phyloP scores from a whole-genome alignment of 1,140 invertebrate genomes.

The Drosophila sechellia region DNA sequence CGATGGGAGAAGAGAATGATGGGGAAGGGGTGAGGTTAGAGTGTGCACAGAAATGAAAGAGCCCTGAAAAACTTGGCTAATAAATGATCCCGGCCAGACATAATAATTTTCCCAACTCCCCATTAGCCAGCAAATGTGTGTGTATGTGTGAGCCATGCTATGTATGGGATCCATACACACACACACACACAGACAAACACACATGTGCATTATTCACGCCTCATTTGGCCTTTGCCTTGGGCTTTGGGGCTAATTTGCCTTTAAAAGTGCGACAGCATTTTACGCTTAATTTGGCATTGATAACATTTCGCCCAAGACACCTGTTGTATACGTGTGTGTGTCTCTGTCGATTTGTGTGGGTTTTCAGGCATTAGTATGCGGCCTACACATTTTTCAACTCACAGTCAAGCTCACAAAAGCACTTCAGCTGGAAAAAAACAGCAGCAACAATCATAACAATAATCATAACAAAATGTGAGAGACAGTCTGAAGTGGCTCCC shows the following conservation, averaged over 20 bases:
- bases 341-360: background rate
- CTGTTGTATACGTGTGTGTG: slow-evolving; percentile 34
- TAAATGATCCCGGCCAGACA: slow-evolving; percentile 46
- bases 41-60: background rate
- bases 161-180: background rate
- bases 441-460: slow-evolving; percentile 59
- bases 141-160: background rate
- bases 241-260: slow-evolving; percentile 54
- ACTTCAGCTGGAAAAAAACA: slow-evolving; percentile 31
- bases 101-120: slow-evolving; percentile 37
- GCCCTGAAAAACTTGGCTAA: slow-evolving; percentile 55
- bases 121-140: background rate
- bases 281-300: slow-evolving; percentile 77
- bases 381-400: slow-evolving; percentile 59
- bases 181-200: slow-evolving; percentile 1
- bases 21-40: background rate
- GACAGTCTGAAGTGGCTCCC: slow-evolving; percentile 31
- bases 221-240: slow-evolving; percentile 55
- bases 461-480: slow-evolving; percentile 72
- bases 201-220: slow-evolving; percentile 64
- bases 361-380: background rate
- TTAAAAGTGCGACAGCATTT: slow-evolving; percentile 72
- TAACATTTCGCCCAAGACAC: slow-evolving; percentile 58
- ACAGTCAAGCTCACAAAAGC: slow-evolving; percentile 28
- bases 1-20: background rate